Evolutionary conservation across 2,888 invertebrate genomes (phyloP).

Genomic region (Mystacides longicornis): DNA sequence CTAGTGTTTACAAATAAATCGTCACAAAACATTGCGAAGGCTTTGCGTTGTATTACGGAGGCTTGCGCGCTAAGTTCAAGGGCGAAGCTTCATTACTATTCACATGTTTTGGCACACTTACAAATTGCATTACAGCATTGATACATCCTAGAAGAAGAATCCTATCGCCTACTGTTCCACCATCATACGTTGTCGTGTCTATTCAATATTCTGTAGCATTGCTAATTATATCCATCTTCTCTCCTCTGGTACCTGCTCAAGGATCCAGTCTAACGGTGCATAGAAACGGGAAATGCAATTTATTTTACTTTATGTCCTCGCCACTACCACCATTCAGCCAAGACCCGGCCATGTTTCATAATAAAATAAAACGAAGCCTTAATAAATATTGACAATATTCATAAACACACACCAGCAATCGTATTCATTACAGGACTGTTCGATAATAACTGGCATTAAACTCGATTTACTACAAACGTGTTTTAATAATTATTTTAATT

Average conservation of each 20-base stretch:
- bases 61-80: background rate
- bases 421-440: no score
- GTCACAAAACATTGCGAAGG: no score
- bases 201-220: background rate
- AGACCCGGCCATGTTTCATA: background rate
- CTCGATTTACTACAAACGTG: no score
- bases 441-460: no score
- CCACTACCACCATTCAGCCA: background rate
- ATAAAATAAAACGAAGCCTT: background rate
- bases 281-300: background rate
- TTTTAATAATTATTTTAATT: no score
- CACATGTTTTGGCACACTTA: slow-evolving; percentile 1
- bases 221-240: background rate
- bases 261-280: background rate
- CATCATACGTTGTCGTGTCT: background rate
- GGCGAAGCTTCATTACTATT: background rate
- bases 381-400: background rate
- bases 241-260: background rate
- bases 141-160: no score
- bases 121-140: background rate
- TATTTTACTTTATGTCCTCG: background rate
- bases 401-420: background rate
- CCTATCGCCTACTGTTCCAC: no score
- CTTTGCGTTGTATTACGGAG: no score
- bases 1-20: no score